Conservation (phyloP, 1,140 invertebrate genomes). For the Conus ventricosus region DNA sequence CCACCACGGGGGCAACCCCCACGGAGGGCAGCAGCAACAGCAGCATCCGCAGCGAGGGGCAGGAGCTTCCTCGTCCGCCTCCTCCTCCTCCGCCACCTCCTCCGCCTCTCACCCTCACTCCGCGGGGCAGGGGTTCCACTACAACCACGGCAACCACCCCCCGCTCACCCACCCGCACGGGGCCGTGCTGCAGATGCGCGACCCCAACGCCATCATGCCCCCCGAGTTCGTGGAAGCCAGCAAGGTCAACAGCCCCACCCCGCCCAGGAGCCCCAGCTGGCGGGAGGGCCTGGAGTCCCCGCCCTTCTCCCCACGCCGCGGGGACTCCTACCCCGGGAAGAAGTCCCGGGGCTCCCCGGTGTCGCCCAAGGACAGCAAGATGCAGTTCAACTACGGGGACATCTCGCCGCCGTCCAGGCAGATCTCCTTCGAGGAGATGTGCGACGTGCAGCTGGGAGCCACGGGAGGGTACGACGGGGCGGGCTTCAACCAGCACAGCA, state of each 20-base stretch:
- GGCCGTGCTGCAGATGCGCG: slow-evolving; percentile 20
- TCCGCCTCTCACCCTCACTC: background rate
- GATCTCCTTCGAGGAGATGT: slow-evolving; percentile 59
- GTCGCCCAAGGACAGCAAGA: slow-evolving; percentile 62
- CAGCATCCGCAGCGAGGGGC: background rate
- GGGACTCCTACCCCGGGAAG: slow-evolving; percentile 69
- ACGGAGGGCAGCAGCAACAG: too few species aligned
- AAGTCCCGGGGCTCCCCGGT: slow-evolving; percentile 59
- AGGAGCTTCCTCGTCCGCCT: background rate
- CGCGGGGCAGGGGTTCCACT: background rate
- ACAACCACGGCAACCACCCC: slow-evolving; percentile 44
- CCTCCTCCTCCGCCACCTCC: background rate
- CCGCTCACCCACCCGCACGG: slow-evolving; percentile 51
- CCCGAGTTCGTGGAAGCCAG: slow-evolving; percentile 31
- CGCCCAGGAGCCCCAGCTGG: slow-evolving; percentile 69
- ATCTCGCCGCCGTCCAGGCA: slow-evolving; percentile 64
- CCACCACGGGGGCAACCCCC: background rate
- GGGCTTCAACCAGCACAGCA: slow-evolving; percentile 24
- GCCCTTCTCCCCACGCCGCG: slow-evolving; percentile 66
- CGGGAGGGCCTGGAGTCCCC: slow-evolving; percentile 67
- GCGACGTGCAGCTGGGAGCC: slow-evolving; percentile 40
- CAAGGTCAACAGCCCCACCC: slow-evolving; percentile 62
- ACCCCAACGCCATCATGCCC: slow-evolving; percentile 20
- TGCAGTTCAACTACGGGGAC: slow-evolving; percentile 65
- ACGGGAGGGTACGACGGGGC: background rate